Conservation (phyloP, 2,888 invertebrate genomes). For the Lepidocyrtoides sp. region DNA sequence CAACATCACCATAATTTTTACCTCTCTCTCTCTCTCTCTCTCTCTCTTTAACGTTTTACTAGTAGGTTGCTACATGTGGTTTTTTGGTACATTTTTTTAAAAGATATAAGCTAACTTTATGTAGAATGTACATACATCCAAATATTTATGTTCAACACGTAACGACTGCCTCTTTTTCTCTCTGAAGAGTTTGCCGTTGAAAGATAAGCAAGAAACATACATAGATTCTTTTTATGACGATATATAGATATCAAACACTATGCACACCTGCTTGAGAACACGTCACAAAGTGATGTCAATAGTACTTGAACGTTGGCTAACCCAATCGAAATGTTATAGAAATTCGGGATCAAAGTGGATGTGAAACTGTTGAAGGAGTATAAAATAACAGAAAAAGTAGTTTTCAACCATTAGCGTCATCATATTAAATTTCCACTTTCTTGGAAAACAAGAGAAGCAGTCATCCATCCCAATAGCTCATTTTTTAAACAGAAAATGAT, state of each 20-base stretch:
- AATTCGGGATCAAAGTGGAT: neutral
- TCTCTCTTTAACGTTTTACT: no score
- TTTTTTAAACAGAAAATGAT: neutral
- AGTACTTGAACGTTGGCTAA: neutral
- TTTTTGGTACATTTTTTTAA: neutral
- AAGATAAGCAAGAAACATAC: neutral
- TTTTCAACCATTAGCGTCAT: neutral
- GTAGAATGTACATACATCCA: neutral
- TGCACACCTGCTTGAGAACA: conserved; percentile 39
- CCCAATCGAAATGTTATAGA: neutral
- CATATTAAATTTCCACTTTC: conserved; percentile 22
- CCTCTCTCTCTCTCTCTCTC: no score
- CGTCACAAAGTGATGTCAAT: conserved; percentile 41
- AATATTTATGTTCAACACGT: neutral
- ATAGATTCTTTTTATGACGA: no score
- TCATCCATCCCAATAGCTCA: conserved; percentile 26
- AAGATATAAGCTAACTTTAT: neutral
- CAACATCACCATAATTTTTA: no score
- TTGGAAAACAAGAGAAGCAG: conserved; percentile 1
- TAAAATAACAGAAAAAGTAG: neutral
- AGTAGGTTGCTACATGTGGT: neutral
- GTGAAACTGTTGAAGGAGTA: neutral
- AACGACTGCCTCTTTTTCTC: neutral
- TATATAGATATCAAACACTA: no score
- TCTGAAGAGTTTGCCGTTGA: neutral